These are phyloP conservation scores for Margaritifera margaritifera DNA, from an alignment of 2,888 invertebrate species.

Conservation along the genomic window DNA sequence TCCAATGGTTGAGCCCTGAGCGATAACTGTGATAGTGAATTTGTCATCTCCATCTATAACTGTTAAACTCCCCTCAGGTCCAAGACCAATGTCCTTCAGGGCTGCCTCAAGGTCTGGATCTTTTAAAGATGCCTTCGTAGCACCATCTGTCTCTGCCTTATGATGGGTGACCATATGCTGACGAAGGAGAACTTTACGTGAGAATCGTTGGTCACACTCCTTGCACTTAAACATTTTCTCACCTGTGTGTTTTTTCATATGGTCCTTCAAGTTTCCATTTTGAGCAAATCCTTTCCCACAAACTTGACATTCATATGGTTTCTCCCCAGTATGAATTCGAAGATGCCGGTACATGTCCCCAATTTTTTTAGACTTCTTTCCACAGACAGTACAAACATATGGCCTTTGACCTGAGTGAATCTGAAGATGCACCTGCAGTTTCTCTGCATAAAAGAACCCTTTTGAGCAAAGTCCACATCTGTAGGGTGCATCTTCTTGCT, in stretches of 20 bases:
- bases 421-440: slow-evolving; percentile 42
- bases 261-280: slow-evolving; percentile 37
- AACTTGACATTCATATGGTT: slow-evolving; percentile 42
- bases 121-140: too few relatives aligned
- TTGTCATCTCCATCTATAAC: too few relatives aligned
- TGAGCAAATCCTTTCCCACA: slow-evolving; percentile 42
- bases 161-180: slow-evolving; percentile 38
- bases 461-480: slow-evolving; percentile 40
- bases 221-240: slow-evolving; percentile 35
- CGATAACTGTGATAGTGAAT: too few relatives aligned
- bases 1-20: too few relatives aligned
- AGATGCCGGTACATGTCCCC: slow-evolving; percentile 43
- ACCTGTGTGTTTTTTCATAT: slow-evolving; percentile 39
- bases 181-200: slow-evolving; percentile 36
- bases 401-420: slow-evolving; percentile 42
- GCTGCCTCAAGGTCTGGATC: slow-evolving; percentile 20
- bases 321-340: slow-evolving; percentile 40
- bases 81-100: slow-evolving; percentile 28
- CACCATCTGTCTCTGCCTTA: slow-evolving; percentile 8
- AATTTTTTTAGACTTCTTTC: slow-evolving; percentile 35
- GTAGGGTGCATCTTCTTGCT: slow-evolving; percentile 34
- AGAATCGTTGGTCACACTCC: slow-evolving; percentile 36
- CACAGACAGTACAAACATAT: slow-evolving; percentile 41
- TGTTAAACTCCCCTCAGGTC: too few relatives aligned
- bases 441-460: slow-evolving; percentile 40